Evolutionary conservation across 2,113 vertebrate species (phyloP).

Genomic region (Peromyscus leucopus): DNA sequence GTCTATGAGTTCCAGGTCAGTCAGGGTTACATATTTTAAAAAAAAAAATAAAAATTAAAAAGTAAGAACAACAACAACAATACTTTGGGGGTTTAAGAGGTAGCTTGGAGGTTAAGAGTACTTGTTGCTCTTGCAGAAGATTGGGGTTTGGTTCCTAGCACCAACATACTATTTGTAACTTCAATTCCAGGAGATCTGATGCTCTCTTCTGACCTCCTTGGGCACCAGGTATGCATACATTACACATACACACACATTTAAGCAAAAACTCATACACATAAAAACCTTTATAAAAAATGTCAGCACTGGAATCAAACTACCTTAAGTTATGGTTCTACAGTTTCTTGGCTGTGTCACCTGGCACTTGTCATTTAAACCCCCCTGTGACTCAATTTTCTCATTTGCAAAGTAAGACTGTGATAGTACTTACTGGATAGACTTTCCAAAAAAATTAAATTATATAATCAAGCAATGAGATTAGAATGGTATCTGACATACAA

Average conservation of each 20-base stretch:
- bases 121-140: not conserved
- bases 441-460: conserved; percentile 41
- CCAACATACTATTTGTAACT: not conserved
- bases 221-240: not conserved
- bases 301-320: not conserved
- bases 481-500: not conserved
- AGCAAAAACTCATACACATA: not conserved
- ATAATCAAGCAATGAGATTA: conserved; percentile 14
- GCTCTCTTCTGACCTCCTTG: not conserved
- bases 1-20: not conserved
- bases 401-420: conserved; percentile 36
- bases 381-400: conserved; percentile 47
- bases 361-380: conserved; percentile 40
- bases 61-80: not conserved
- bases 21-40: not conserved
- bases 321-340: not conserved
- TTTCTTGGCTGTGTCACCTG: not conserved
- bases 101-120: not conserved
- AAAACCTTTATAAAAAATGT: not conserved
- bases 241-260: not conserved
- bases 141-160: not conserved
- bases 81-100: not conserved
- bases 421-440: not conserved
- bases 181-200: not conserved
- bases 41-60: no score